These are phyloP conservation scores for Ianthella basta DNA, from an alignment of 37 sponge, comb jelly and placozoan genomes.

Conservation along the genomic window DNA sequence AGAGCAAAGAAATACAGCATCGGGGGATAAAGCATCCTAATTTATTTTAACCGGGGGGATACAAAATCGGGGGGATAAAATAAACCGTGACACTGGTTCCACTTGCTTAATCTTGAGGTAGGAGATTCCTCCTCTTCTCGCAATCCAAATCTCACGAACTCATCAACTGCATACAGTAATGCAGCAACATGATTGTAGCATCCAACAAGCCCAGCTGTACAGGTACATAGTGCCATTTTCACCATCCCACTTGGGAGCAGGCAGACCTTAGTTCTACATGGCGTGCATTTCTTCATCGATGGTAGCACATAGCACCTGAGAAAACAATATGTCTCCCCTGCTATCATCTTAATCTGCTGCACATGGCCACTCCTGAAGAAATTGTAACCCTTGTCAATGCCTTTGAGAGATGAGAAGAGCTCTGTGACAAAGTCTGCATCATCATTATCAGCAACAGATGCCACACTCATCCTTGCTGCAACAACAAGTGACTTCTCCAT, in stretches of 20 bases:
- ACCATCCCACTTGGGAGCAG: neutral
- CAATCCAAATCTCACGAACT: constrained; percentile 16
- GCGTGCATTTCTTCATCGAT: neutral
- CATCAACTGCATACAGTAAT: constrained; percentile 23
- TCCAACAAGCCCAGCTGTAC: constrained; percentile 40
- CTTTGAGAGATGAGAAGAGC: neutral
- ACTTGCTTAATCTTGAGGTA: neutral
- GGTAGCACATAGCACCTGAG: constrained; percentile 16
- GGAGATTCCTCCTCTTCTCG: constrained; percentile 18
- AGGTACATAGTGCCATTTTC: constrained; percentile 6
- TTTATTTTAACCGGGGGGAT: too few species aligned
- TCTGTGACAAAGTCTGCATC: neutral
- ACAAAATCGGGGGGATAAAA: too few species aligned
- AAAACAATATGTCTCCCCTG: neutral
- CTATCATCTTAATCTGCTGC: constrained; percentile 22
- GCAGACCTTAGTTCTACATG: neutral
- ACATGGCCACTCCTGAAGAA: constrained; percentile 40
- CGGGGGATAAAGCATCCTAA: too few species aligned
- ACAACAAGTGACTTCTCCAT: constrained; percentile 27
- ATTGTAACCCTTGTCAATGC: constrained; percentile 15
- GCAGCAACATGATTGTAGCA: constrained; percentile 44
- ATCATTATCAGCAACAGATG: neutral
- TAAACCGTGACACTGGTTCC: too few species aligned
- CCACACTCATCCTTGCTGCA: neutral
- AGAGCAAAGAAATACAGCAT: too few species aligned